phyloP scores from a whole-genome alignment of 2,113 vertebrate genomes.

The Melanostigma gelatinosum region DNA sequence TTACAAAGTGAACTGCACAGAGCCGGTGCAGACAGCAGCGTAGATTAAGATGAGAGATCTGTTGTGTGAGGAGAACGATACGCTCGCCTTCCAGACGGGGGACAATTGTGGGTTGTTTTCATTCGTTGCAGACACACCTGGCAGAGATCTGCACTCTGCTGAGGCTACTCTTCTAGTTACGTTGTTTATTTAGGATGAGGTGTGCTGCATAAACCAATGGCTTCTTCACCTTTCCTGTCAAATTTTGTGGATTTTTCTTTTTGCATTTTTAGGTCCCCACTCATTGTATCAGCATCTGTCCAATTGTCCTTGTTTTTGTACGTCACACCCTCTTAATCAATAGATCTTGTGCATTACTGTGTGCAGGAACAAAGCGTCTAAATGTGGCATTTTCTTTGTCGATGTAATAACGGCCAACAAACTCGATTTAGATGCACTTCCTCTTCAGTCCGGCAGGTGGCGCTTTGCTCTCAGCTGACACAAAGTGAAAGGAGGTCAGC shows the following conservation, averaged over 20 bases:
- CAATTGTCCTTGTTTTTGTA: neutral
- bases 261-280: neutral
- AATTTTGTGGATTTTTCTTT: neutral
- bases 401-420: neutral
- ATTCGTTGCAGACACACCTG: neutral
- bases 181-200: neutral
- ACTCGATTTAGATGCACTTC: neutral
- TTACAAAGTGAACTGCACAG: neutral
- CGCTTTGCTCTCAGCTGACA: slow-evolving; percentile 43
- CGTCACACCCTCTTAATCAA: neutral
- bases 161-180: neutral
- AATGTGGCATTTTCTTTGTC: neutral
- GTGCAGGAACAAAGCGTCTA: neutral
- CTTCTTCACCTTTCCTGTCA: neutral
- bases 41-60: neutral
- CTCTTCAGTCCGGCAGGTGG: slow-evolving; percentile 38
- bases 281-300: neutral
- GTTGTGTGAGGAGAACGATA: neutral
- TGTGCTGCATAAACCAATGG: neutral
- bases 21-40: neutral
- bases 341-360: neutral
- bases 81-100: neutral
- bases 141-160: neutral
- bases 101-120: neutral
- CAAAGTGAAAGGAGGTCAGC: slow-evolving; percentile 55